Conservation (phyloP, 2,113 vertebrate genomes). For the Casuarius casuarius region DNA sequence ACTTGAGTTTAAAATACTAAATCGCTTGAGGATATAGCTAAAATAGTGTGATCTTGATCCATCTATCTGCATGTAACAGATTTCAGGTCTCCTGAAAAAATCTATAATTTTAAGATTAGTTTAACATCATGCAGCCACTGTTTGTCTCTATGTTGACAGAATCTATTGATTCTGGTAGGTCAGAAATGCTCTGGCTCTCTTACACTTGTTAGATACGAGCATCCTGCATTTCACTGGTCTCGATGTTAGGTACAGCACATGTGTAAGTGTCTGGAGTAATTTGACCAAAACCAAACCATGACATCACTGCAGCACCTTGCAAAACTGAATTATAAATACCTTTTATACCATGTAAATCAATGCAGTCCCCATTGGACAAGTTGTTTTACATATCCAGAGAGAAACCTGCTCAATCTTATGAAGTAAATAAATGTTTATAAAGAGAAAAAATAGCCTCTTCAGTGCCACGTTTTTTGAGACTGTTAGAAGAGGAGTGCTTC, state of each 20-base stretch:
- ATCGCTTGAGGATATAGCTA: neutral
- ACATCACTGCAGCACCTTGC: neutral
- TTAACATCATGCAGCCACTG: neutral
- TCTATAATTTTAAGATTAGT: neutral
- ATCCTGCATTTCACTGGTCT: neutral
- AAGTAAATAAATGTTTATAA: neutral
- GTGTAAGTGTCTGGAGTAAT: neutral
- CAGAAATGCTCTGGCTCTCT: neutral
- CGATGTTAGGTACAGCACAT: neutral
- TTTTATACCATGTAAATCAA: slow-evolving; percentile 13
- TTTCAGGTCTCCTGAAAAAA: neutral
- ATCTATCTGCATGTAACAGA: neutral
- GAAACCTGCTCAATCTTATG: neutral
- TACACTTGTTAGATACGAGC: neutral
- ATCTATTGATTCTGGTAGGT: neutral
- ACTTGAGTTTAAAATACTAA: slow-evolving; percentile 5
- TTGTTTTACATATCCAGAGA: neutral
- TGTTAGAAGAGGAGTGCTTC: neutral
- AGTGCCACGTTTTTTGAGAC: neutral
- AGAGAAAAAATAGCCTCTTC: neutral
- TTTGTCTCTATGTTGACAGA: neutral
- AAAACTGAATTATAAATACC: neutral
- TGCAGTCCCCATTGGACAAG: neutral
- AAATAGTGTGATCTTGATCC: neutral
- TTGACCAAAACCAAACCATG: neutral